A percentile compares a stretch with the other conserved stretches of the same genome.
Evolutionary conservation across 2,797 vertebrate genomes (phyloP).

Genomic region (Poeciliopsis gracilis): DNA sequence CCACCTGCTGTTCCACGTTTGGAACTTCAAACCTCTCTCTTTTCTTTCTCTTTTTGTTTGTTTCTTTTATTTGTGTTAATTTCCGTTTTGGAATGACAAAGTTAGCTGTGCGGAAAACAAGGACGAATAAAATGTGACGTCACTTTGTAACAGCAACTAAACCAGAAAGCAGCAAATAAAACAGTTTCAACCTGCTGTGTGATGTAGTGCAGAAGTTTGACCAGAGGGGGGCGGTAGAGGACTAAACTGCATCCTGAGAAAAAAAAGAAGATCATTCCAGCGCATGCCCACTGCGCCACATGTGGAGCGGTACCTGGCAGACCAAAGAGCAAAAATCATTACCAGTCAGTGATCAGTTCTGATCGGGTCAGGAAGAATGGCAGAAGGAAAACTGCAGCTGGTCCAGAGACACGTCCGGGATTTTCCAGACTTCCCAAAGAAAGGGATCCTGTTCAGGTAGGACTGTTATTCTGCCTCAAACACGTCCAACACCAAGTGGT

Average conservation of each 20-base stretch:
- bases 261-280: neutral
- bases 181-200: neutral
- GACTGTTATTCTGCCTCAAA: neutral
- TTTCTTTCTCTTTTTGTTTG: no score
- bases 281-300: neutral
- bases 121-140: neutral
- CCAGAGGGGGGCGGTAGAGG: constrained; percentile 7
- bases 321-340: neutral
- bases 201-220: neutral
- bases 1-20: neutral
- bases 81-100: no score
- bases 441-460: constrained; percentile 78
- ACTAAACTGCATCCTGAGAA: neutral
- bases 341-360: neutral
- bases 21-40: neutral
- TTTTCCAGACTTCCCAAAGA: constrained; percentile 74
- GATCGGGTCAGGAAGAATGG: constrained; percentile 43
- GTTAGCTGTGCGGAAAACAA: no score
- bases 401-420: constrained; percentile 50
- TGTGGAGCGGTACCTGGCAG: neutral
- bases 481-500: neutral
- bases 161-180: neutral
- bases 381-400: constrained; percentile 61
- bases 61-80: no score
- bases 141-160: neutral